Percentiles rank a stretch among this genome's conserved stretches.
Conservation (phyloP, 2,113 vertebrate genomes). For the Coptodon bakossiorum region DNA sequence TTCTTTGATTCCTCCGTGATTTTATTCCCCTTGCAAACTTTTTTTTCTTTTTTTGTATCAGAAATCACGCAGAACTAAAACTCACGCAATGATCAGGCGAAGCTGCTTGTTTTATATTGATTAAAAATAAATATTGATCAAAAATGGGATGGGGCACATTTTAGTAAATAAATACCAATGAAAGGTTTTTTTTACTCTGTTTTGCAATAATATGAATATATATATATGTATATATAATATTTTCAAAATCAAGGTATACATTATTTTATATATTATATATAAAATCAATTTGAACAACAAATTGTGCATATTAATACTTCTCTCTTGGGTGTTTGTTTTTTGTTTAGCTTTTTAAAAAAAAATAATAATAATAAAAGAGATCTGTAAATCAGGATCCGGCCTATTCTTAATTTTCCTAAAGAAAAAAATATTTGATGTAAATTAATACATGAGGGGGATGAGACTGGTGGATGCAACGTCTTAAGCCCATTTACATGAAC, state of each 20-base stretch:
- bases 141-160: not conserved
- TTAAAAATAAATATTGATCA: not conserved
- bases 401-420: not conserved
- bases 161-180: not conserved
- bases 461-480: not conserved
- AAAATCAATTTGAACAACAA: not conserved
- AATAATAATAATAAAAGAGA: not conserved
- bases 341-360: not conserved
- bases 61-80: not conserved
- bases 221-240: not conserved
- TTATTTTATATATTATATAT: not conserved
- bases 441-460: not conserved
- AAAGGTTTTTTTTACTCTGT: not conserved
- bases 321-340: not conserved
- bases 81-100: not conserved
- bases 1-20: not conserved
- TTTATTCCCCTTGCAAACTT: not conserved
- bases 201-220: not conserved
- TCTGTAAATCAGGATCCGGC: not conserved
- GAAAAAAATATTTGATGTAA: not conserved
- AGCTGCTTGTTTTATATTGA: not conserved
- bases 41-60: not conserved
- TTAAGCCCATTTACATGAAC: not conserved
- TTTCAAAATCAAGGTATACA: not conserved
- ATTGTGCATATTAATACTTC: not conserved